Percentiles rank a stretch among this genome's conserved stretches.
Conservation (phyloP, 2,888 invertebrate genomes). For the Habroteleia sp. region DNA sequence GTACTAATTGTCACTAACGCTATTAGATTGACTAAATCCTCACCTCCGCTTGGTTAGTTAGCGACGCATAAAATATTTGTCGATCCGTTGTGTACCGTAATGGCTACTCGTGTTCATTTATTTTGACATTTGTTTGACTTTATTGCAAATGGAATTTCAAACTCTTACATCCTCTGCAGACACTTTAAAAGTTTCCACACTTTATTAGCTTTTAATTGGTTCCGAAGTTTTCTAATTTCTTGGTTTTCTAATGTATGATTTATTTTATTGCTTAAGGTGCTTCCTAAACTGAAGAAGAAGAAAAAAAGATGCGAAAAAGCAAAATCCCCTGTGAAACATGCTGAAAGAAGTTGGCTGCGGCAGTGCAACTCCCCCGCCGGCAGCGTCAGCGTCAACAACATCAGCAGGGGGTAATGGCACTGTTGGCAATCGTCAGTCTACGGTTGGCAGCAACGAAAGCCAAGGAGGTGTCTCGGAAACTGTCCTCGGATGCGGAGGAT, state of each 20-base stretch:
- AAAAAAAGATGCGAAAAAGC: conserved; percentile 47
- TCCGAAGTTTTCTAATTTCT: no score
- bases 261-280: no score
- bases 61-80: conserved; percentile 26
- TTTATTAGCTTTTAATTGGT: no score
- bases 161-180: no score
- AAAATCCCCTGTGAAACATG: conserved; percentile 80
- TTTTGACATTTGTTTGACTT: not conserved
- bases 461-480: conserved; percentile 67
- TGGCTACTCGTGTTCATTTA: conserved; percentile 26
- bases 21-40: conserved; percentile 28
- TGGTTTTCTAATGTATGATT: no score
- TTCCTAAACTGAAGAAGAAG: conserved; percentile 17
- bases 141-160: no score
- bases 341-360: conserved; percentile 85
- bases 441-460: conserved; percentile 72
- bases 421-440: conserved; percentile 79
- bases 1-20: conserved; percentile 51
- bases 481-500: conserved; percentile 83
- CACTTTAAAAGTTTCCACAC: no score
- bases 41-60: conserved; percentile 7
- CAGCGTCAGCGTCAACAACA: conserved; percentile 50
- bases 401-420: conserved; percentile 78
- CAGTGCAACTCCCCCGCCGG: conserved; percentile 82
- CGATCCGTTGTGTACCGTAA: conserved; percentile 13